These are phyloP conservation scores for Channallabes apus DNA, from an alignment of 2,797 vertebrate species.

Conservation along the genomic window DNA sequence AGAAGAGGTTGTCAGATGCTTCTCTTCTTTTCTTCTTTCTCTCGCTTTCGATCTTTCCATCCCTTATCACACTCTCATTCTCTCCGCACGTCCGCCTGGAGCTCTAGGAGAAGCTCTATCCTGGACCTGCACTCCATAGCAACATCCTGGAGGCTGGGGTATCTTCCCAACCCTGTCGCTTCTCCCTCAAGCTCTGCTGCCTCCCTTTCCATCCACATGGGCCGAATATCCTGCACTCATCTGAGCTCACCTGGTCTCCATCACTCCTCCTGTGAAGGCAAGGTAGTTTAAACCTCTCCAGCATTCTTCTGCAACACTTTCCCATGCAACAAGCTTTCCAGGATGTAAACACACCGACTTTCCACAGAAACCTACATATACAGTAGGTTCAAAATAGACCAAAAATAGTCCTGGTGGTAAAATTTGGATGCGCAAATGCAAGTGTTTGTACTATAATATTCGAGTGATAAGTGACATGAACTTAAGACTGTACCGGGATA, in stretches of 20 bases:
- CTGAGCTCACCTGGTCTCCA: conserved; percentile 26
- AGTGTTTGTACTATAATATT: not conserved
- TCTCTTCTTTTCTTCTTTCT: conserved; percentile 58
- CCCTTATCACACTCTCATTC: conserved; percentile 23
- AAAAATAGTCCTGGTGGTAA: not conserved
- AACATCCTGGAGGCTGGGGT: conserved; percentile 69
- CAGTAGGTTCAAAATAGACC: not conserved
- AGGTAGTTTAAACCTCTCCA: conserved; percentile 26
- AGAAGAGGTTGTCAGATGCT: conserved; percentile 71
- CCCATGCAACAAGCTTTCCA: not conserved
- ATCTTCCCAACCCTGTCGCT: conserved; percentile 55
- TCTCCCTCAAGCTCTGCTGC: conserved; percentile 4
- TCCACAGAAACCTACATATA: not conserved
- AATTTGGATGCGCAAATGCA: not conserved
- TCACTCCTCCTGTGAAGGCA: conserved; percentile 15
- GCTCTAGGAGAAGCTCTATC: conserved; percentile 55
- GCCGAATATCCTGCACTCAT: conserved; percentile 30
- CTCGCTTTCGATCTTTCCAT: conserved; percentile 18
- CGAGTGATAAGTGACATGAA: not conserved
- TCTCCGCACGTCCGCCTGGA: conserved; percentile 43
- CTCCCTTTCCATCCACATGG: conserved; percentile 2
- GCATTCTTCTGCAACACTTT: conserved; percentile 13
- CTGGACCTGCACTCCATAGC: conserved; percentile 49
- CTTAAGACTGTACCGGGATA: not conserved
- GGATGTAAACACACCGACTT: not conserved